Conservation (phyloP, 2,888 invertebrate genomes). For the Caenorhabditis sp. region DNA sequence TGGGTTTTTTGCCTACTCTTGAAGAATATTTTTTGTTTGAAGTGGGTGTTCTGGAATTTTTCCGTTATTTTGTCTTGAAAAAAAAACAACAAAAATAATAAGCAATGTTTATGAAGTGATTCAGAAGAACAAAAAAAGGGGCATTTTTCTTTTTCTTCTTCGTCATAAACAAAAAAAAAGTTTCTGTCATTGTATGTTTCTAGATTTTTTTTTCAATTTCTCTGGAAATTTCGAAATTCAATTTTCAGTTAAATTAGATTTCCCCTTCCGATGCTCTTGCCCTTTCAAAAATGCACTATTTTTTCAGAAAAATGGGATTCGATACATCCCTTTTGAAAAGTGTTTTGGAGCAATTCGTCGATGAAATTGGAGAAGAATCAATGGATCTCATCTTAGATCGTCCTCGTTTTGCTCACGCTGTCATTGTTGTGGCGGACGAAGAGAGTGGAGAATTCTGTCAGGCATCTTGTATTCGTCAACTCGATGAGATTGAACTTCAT, state of each 20-base stretch:
- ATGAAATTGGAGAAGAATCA: constrained; percentile 54
- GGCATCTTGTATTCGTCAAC: constrained; percentile 52
- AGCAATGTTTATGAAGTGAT: not conserved
- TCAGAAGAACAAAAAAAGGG: not conserved
- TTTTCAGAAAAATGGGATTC: constrained; percentile 55
- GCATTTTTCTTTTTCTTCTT: not conserved
- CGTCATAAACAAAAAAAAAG: not conserved
- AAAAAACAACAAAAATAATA: not conserved
- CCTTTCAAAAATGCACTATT: no score
- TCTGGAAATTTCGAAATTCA: not conserved
- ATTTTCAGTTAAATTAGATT: not conserved
- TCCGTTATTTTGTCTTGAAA: not conserved
- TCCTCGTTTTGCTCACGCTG: constrained; percentile 55
- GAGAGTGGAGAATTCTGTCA: constrained; percentile 44
- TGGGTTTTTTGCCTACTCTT: not conserved
- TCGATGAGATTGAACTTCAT: constrained; percentile 45
- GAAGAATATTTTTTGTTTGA: not conserved
- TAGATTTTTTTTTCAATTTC: not conserved
- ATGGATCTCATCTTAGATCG: constrained; percentile 52
- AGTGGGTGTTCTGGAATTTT: no score
- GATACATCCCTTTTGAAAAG: constrained; percentile 48
- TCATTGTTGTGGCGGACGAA: constrained; percentile 49
- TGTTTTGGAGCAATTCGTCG: constrained; percentile 53
- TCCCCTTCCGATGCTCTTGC: no score
- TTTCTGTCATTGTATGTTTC: not conserved